Conservation (phyloP, 2,888 invertebrate species). For the Tenthredo scrophulariae region DNA sequence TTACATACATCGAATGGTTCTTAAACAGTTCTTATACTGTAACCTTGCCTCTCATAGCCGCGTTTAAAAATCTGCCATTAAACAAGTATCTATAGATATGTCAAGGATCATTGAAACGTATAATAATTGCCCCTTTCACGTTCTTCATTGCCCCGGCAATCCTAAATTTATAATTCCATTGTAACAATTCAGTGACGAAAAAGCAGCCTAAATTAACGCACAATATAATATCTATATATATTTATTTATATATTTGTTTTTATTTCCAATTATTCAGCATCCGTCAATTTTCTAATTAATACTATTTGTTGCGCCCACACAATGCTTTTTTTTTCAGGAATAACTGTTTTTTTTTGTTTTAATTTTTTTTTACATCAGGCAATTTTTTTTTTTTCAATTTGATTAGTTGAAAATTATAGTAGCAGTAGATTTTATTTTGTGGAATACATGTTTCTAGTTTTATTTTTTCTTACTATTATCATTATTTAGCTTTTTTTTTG, state of each 20-base stretch:
- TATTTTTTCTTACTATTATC: conserved; percentile 22
- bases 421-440: conserved; percentile 28
- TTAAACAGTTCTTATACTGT: conserved; percentile 11
- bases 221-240: conserved; percentile 43
- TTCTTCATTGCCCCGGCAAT: conserved; percentile 30
- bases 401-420: conserved; percentile 25
- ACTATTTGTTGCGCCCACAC: conserved; percentile 38
- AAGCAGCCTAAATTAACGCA: conserved; percentile 49
- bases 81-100: conserved; percentile 49
- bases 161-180: background rate
- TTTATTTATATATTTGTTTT: conserved; percentile 25
- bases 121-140: conserved; percentile 13
- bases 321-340: conserved; percentile 32
- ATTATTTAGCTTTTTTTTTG: conserved; percentile 11
- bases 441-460: conserved; percentile 51
- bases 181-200: conserved; percentile 52
- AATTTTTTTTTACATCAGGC: conserved; percentile 45
- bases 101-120: conserved; percentile 35
- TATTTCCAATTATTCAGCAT: conserved; percentile 29
- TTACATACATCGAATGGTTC: background rate
- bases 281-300: conserved; percentile 41
- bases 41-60: conserved; percentile 22
- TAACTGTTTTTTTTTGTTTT: conserved; percentile 25
- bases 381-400: conserved; percentile 31
- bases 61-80: conserved; percentile 45